Base-by-base conservation (phyloP, 1,140 invertebrate genomes). In the Habropoda laboriosa region DNA sequence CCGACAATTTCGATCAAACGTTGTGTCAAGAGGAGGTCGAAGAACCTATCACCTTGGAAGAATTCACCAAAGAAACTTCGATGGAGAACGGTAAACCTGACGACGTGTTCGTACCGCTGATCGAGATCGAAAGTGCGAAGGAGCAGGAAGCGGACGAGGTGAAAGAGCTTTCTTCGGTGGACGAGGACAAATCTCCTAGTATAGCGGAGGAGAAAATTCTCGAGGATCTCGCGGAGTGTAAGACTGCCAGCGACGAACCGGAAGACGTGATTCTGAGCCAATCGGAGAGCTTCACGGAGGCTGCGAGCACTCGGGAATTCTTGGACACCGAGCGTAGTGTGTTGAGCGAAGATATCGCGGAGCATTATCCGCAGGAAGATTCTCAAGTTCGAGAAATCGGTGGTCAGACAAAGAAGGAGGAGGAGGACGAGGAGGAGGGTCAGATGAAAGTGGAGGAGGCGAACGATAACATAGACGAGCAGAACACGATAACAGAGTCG, bases 321-420 rank as follows among this genome's bases (percentile, higher is more conserved):
- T 47, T 86, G 3, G 86, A 86, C 24, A 76, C 18, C 4, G 86
- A 87, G n/a, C 84, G 85, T 0, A 73, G 75, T 0, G 74, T 86
- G 4, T 13, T 87, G n/a, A 61, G 6, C 45, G 86, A 87, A 32
- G 85, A 83, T 3, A 13, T 58, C 30, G 13, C 38, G 42, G n/a
- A 38, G 1, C 67, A 55, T 30, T 38, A n/a, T 1, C 24, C 45
- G 3, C 53, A 18, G 13, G 58, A 83, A 5, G 24, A 72, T 7
- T 27, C 51, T 0, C 70, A 21, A 10, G 35, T 32, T 40, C 24
- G n/a, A 4, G 61, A 27, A 1, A 24, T 0, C 1, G 72, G 68
- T 5, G n/a, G n/a, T 18, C 24, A 2, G 16, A 10, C 1, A 1
- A 30, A 3, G 0, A 40, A 72, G 10, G 51, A 27, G 2, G 45